Base-by-base conservation (phyloP, 2,113 vertebrate species). In the Puffinus mauretanicus region DNA sequence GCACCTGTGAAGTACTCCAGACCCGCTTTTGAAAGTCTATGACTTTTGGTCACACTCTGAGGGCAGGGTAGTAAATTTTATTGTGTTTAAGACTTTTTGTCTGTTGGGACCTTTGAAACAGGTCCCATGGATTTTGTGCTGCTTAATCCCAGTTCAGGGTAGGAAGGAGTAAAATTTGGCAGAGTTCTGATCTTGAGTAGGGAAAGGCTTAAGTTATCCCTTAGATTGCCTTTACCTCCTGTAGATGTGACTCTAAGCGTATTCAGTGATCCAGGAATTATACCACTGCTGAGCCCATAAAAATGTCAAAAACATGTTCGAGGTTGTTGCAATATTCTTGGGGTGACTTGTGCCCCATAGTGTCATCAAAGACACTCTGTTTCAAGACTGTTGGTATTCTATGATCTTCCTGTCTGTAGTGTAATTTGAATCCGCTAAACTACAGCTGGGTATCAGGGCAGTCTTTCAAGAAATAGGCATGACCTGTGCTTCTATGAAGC, bases 21-120 rank as follows among this genome's bases (percentile, higher is more conserved):
- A n/a, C 4, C 3, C 0, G 0, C 8, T 85, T 87, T 38, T 84
- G 47, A 67, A 80, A 65, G n/a, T 36, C 66, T 69, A 1, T 51
- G 34, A 34, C 16, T 72, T 90, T 40, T 54, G 57, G 27, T 36
- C 24, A 29, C 20, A 19, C 5, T 72, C 40, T 82, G 36, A 64
- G 5, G 24, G 14, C 7, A 47, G 5, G 13, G 6, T 25, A 42
- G n/a, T 5, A 20, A 32, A 36, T 44, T 64, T 52, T 60, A 60
- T 36, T 58, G 26, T 52, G 18, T 61, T 81, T 9, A 70, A 55
- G 38, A 9, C 8, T 52, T 84, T 51, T 46, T 55, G 10, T n/a
- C 13, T 67, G 0, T 47, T 11, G 6, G 11, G 44, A 82, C 7
- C 5, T 72, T 44, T 72, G 40, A 82, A 92, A 17, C 19, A 22